These are phyloP conservation scores for Gonatopus flavifemur DNA, from an alignment of 1,140 invertebrate genomes.

Conservation along the genomic window DNA sequence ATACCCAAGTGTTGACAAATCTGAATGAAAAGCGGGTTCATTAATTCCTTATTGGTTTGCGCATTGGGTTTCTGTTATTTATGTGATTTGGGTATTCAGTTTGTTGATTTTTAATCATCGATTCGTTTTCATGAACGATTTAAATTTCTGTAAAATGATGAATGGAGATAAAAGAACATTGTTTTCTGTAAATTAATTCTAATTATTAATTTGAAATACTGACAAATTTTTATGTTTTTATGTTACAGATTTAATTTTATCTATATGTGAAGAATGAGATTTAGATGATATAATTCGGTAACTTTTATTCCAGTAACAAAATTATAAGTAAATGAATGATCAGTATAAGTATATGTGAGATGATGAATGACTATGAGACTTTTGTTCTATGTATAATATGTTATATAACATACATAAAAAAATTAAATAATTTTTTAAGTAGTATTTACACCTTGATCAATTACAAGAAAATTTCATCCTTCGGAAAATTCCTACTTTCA, in stretches of 20 bases:
- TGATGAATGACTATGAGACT: conserved; percentile 26
- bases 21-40: too few species aligned
- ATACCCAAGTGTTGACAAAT: too few species aligned
- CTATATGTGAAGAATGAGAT: conserved; percentile 63
- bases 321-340: conserved; percentile 18
- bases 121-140: too few species aligned
- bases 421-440: conserved; percentile 42
- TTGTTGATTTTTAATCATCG: too few species aligned
- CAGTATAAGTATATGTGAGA: conserved; percentile 23
- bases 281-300: conserved; percentile 12
- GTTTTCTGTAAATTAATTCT: conserved; percentile 3
- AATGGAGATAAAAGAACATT: too few species aligned
- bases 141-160: too few species aligned
- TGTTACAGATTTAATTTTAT: conserved; percentile 70
- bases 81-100: too few species aligned
- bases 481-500: too few species aligned
- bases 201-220: neutral
- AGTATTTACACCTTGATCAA: conserved; percentile 31
- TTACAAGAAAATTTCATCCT: too few species aligned
- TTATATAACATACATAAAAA: conserved; percentile 21
- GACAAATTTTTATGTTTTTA: conserved; percentile 8
- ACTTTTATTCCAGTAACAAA: conserved; percentile 35
- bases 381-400: conserved; percentile 26
- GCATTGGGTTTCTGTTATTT: too few species aligned
- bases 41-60: too few species aligned